phyloP scores from a whole-genome alignment of 2,888 invertebrate genomes.

The Hydriomena furcata region DNA sequence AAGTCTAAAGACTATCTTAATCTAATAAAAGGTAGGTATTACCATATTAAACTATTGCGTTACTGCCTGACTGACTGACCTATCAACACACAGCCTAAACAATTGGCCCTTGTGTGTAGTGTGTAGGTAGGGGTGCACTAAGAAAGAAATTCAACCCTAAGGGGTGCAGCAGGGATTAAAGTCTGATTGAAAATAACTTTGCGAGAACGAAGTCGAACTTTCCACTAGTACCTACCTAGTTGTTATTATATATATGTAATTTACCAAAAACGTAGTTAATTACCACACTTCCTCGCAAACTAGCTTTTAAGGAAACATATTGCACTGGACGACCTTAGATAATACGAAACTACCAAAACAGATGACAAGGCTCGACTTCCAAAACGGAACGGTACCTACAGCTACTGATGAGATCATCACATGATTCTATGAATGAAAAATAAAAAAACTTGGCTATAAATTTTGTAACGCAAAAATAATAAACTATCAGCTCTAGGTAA shows the following conservation, averaged over 20 bases:
- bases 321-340: conserved; percentile 47
- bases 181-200: no score
- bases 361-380: conserved; percentile 38
- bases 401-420: conserved; percentile 69
- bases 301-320: conserved; percentile 41
- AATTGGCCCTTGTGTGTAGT: no score
- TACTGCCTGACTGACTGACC: no score
- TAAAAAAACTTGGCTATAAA: conserved; percentile 40
- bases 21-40: no score
- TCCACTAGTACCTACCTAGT: no score
- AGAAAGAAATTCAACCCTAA: no score
- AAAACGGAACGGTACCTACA: conserved; percentile 51
- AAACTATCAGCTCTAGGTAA: conserved; percentile 16
- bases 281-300: conserved; percentile 16
- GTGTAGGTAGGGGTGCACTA: no score
- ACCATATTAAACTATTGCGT: no score
- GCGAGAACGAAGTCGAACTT: no score
- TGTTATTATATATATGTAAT: background rate
- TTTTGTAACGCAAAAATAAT: background rate
- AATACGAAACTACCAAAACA: conserved; percentile 47
- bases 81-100: no score
- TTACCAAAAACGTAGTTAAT: background rate
- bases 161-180: no score
- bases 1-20: no score
- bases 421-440: conserved; percentile 65